phyloP scores from a whole-genome alignment of 1,140 invertebrate species.

The Drosophila sechellia region DNA sequence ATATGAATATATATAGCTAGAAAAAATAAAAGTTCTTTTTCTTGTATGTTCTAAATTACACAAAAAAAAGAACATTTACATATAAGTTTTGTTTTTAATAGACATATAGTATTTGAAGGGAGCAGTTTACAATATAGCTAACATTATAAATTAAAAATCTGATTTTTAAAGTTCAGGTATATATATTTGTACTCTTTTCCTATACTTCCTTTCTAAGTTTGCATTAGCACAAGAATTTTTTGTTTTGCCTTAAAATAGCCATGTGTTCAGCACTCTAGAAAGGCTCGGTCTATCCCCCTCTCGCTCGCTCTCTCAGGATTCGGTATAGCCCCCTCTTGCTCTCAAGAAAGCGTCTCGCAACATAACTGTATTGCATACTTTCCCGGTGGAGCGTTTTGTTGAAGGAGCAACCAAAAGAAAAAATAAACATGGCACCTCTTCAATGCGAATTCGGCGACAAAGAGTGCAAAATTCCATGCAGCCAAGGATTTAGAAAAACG shows the following conservation, averaged over 20 bases:
- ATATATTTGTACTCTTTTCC: too few species aligned
- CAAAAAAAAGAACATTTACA: too few species aligned
- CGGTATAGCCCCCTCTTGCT: not conserved
- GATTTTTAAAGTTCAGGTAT: too few species aligned
- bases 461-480: not conserved
- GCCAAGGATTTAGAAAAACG: not conserved
- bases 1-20: too few species aligned
- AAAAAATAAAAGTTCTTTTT: too few species aligned
- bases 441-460: not conserved
- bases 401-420: not conserved
- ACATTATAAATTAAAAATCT: too few species aligned
- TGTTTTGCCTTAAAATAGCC: not conserved
- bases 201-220: too few species aligned
- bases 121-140: too few species aligned
- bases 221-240: too few species aligned
- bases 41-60: not conserved
- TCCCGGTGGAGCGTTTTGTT: constrained; percentile 26
- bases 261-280: not conserved
- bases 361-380: constrained; percentile 74
- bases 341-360: constrained; percentile 7
- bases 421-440: not conserved
- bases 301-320: not conserved
- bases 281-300: constrained; percentile 9
- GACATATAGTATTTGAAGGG: too few species aligned
- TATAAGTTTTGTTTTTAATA: too few species aligned